phyloP scores from a whole-genome alignment of 2,797 vertebrate genomes.

The Bradypodion ventrale region DNA sequence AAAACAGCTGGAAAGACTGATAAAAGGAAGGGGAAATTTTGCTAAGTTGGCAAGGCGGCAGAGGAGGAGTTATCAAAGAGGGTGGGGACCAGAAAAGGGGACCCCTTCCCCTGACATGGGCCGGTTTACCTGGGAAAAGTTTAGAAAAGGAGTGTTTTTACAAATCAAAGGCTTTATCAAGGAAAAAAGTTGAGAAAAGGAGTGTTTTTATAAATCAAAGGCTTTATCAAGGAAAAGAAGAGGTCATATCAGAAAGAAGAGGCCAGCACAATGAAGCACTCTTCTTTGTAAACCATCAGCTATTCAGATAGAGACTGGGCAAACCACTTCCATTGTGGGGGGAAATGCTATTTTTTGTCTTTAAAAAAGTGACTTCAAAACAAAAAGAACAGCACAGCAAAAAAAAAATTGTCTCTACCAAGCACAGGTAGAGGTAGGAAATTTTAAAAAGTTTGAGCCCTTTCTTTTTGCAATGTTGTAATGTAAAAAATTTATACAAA shows the following conservation, averaged over 20 bases:
- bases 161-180: neutral
- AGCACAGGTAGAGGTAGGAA: neutral
- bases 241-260: neutral
- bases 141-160: neutral
- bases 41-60: neutral
- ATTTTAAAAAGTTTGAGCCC: neutral
- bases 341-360: neutral
- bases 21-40: conserved; percentile 37
- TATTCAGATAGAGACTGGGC: neutral
- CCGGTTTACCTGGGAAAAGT: neutral
- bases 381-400: neutral
- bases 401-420: no score
- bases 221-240: neutral
- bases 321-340: neutral
- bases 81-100: no score
- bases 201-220: neutral
- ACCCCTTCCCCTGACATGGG: conserved; percentile 3
- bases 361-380: neutral
- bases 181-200: no score
- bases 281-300: neutral
- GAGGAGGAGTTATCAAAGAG: neutral
- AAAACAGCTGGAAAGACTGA: conserved; percentile 54
- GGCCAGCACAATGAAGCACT: neutral
- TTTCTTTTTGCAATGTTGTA: neutral
- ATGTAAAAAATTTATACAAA: no score